Percentiles rank a stretch among this genome's conserved stretches.
Conservation (phyloP, 2,797 vertebrate species). For the Ambastaia sidthimunki region DNA sequence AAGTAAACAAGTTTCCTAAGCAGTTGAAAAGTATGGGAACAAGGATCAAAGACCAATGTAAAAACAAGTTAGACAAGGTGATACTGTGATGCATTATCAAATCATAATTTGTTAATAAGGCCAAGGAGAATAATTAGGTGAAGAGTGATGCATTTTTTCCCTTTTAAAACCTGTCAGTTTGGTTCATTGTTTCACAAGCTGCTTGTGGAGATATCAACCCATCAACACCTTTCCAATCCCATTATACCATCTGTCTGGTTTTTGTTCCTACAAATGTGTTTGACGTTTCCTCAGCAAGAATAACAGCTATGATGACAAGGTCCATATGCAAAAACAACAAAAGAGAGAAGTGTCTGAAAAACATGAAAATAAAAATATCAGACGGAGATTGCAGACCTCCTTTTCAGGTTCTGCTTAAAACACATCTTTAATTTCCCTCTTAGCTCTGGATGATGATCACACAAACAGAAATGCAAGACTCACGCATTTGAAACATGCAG, state of each 20-base stretch:
- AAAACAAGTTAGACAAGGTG: conserved; percentile 7
- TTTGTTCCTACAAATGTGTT: conserved; percentile 48
- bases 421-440: conserved; percentile 12
- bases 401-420: background rate
- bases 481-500: conserved; percentile 9
- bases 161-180: conserved; percentile 14
- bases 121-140: conserved; percentile 7
- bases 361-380: conserved; percentile 14
- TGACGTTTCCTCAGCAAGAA: conserved; percentile 34
- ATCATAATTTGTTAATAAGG: conserved; percentile 38
- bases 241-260: conserved; percentile 50
- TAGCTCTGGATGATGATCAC: conserved; percentile 25
- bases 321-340: conserved; percentile 41
- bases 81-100: conserved; percentile 11
- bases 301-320: conserved; percentile 41
- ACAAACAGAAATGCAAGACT: conserved; percentile 4
- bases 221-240: conserved; percentile 81
- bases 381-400: background rate
- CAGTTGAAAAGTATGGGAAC: background rate
- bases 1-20: conserved; percentile 1
- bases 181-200: conserved; percentile 63
- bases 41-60: background rate
- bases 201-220: conserved; percentile 75
- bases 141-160: conserved; percentile 8
- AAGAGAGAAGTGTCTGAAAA: conserved; percentile 29